Evolutionary conservation across 2,888 invertebrate genomes (phyloP).

Genomic region (Drosophila fungiperda): DNA sequence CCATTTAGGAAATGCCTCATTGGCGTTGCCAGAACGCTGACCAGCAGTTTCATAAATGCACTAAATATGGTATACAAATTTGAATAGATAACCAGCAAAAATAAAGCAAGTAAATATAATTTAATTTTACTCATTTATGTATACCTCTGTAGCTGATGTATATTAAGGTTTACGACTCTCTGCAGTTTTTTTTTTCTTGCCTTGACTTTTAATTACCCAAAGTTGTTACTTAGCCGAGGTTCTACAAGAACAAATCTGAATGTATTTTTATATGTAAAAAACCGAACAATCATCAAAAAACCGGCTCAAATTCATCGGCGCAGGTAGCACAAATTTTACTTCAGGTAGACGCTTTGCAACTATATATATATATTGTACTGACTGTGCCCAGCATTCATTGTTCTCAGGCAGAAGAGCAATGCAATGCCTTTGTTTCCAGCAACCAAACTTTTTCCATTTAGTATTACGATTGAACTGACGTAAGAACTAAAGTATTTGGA

Average conservation of each 20-base stretch:
- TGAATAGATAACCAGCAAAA: not conserved
- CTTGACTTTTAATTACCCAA: not conserved
- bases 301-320: not conserved
- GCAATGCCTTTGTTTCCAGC: not conserved
- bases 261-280: not conserved
- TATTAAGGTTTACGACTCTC: too few species aligned
- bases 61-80: slow-evolving; percentile 14
- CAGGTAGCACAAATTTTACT: slow-evolving; percentile 10
- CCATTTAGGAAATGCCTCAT: not conserved
- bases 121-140: not conserved
- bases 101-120: not conserved
- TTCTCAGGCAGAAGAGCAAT: not conserved
- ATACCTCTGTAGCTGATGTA: not conserved
- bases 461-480: not conserved
- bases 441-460: not conserved
- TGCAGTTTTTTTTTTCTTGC: not conserved
- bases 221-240: not conserved
- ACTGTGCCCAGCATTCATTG: not conserved
- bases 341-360: slow-evolving; percentile 8
- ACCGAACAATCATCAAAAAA: not conserved
- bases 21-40: slow-evolving; percentile 37
- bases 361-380: not conserved
- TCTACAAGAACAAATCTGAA: not conserved
- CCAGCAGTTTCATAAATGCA: slow-evolving; percentile 1
- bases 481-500: not conserved